Conservation (phyloP, 2,113 vertebrate species). For the Corapipo altera region DNA sequence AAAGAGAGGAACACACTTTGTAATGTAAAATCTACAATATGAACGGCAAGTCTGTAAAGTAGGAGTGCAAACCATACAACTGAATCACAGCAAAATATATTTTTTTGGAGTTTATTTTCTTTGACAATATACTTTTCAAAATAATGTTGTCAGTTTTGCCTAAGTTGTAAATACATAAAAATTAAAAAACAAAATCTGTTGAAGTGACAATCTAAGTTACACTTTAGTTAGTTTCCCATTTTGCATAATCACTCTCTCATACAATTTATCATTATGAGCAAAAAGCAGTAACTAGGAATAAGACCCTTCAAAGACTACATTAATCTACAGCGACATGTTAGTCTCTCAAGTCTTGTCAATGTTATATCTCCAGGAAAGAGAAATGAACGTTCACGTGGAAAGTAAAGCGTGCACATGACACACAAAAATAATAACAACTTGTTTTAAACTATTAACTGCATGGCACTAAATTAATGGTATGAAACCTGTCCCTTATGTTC, state of each 20-base stretch:
- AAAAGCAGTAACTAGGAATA: slow-evolving; percentile 29
- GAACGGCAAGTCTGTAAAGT: neutral
- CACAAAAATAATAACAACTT: slow-evolving; percentile 3
- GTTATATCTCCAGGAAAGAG: neutral
- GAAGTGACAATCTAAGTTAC: neutral
- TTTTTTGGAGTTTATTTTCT: neutral
- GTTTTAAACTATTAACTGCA: neutral
- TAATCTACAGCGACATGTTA: neutral
- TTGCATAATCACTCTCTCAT: slow-evolving; percentile 22
- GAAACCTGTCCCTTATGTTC: neutral
- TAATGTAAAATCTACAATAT: neutral
- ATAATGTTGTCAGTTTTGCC: neutral
- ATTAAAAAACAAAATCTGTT: neutral
- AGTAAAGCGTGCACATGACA: neutral
- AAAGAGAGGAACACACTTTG: neutral
- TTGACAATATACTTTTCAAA: neutral
- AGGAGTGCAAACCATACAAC: neutral
- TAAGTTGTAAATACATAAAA: neutral
- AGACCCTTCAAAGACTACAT: slow-evolving; percentile 34
- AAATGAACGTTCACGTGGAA: neutral
- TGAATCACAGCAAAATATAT: neutral
- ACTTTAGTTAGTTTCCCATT: neutral
- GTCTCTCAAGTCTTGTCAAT: slow-evolving; percentile 29
- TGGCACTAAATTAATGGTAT: neutral
- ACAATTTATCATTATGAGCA: slow-evolving; percentile 8